Conservation (phyloP, 2,888 invertebrate genomes). For the Gasteruption jaculator region DNA sequence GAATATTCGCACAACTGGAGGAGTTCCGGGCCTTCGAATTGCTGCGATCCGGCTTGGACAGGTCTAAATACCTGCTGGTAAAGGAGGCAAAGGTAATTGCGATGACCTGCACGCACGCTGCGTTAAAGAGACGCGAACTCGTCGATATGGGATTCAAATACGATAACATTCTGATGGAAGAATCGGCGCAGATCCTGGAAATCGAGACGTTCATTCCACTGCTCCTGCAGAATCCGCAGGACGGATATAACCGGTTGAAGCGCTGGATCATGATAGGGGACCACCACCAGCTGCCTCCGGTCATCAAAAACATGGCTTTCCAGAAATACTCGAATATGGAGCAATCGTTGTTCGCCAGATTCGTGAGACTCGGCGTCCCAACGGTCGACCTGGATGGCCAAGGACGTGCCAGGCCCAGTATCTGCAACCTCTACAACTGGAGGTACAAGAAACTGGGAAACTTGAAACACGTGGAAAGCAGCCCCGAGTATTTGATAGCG, state of each 20-base stretch:
- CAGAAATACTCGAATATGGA: conserved; percentile 99
- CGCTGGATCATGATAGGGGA: conserved; percentile 99
- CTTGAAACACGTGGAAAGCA: conserved; percentile 79
- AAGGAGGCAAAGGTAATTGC: conserved; percentile 99
- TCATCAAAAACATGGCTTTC: conserved; percentile 99
- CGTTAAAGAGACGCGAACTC: conserved; percentile 91
- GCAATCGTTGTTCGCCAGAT: conserved; percentile 93
- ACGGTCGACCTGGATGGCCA: conserved; percentile 97
- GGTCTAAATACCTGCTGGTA: conserved; percentile 93
- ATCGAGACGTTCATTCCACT: conserved; percentile 99
- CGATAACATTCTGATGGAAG: conserved; percentile 99
- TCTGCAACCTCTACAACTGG: conserved; percentile 94
- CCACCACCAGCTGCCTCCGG: conserved; percentile 98
- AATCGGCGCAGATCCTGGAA: conserved; percentile 97
- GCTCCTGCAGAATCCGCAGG: conserved; percentile 95
- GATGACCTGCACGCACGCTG: conserved; percentile 99
- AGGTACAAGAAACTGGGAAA: conserved; percentile 94
- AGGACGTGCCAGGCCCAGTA: conserved; percentile 88
- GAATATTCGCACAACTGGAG: conserved; percentile 94
- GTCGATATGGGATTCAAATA: conserved; percentile 95
- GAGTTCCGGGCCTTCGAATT: conserved; percentile 98
- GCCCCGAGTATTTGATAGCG: conserved; percentile 80
- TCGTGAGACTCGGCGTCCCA: conserved; percentile 94
- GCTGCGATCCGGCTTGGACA: conserved; percentile 88
- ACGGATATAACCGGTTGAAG: conserved; percentile 92